Evolutionary conservation across 2,113 vertebrate species (phyloP).

Genomic region (Brachyhypopomus occidentalis): DNA sequence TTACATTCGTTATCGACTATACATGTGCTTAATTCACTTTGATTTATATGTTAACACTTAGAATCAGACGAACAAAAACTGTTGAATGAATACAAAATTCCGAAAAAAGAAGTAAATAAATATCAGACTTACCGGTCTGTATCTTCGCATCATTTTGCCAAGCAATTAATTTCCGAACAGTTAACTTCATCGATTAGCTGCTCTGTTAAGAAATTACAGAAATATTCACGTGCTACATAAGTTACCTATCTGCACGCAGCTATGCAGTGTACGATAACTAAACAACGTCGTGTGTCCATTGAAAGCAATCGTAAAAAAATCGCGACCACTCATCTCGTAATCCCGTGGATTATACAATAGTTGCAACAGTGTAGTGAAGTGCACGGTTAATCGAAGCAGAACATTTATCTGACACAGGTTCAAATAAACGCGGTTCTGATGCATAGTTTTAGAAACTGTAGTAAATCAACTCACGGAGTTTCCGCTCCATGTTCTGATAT

Average conservation of each 20-base stretch:
- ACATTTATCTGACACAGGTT: not conserved
- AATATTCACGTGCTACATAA: too few relatives aligned
- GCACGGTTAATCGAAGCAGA: not conserved
- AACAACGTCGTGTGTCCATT: too few relatives aligned
- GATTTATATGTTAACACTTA: too few relatives aligned
- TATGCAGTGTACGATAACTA: too few relatives aligned
- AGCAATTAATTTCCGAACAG: too few relatives aligned
- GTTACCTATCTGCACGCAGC: too few relatives aligned
- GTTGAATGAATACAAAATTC: too few relatives aligned
- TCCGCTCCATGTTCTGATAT: too few relatives aligned
- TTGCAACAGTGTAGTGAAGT: not conserved
- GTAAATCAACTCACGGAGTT: not conserved
- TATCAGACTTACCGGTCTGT: constrained; percentile 46
- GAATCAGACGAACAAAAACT: too few relatives aligned
- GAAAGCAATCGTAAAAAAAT: not conserved
- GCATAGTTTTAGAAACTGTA: not conserved
- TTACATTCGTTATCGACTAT: too few relatives aligned
- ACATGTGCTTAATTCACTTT: too few relatives aligned
- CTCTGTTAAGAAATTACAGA: too few relatives aligned
- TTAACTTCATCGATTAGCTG: not conserved
- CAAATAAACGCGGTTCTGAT: not conserved
- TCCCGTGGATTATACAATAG: constrained; percentile 1
- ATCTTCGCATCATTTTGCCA: constrained; percentile 44
- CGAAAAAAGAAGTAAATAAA: not conserved
- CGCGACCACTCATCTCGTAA: not conserved